A percentile compares a stretch with the other conserved stretches of the same genome.
Evolutionary conservation across 2,113 vertebrate genomes (phyloP).

Genomic region (Microcebus tavaratra): DNA sequence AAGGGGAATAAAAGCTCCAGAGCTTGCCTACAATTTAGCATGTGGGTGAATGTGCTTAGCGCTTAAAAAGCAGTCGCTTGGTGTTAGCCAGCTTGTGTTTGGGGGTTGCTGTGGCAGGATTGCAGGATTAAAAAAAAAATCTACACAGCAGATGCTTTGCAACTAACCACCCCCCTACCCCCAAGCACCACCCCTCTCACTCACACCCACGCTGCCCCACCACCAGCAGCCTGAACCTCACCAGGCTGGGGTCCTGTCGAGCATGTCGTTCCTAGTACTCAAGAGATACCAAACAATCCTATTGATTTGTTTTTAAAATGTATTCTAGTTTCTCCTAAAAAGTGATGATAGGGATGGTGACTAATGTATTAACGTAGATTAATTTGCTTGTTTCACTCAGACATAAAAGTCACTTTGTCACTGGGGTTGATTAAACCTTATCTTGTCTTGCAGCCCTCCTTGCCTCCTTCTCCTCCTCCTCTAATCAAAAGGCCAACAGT

Average conservation of each 20-base stretch:
- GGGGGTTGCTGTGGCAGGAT: background rate
- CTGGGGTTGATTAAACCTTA: constrained; percentile 7
- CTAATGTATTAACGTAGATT: background rate
- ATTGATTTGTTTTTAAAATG: background rate
- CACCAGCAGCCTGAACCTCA: background rate
- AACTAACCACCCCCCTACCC: no score
- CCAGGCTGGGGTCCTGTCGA: background rate
- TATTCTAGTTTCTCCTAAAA: background rate
- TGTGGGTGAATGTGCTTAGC: background rate
- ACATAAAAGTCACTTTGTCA: constrained; percentile 50
- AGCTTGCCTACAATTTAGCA: background rate
- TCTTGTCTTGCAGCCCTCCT: background rate
- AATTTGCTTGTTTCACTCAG: background rate
- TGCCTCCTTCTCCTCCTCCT: background rate
- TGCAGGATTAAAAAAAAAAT: background rate
- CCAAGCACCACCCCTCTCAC: background rate
- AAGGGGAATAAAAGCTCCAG: background rate
- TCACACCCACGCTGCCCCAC: background rate
- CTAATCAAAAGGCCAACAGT: constrained; percentile 60
- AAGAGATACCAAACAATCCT: background rate
- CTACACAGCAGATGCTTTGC: background rate
- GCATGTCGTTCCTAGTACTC: background rate
- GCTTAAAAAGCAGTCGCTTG: background rate
- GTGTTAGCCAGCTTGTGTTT: background rate
- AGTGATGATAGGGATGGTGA: background rate